Evolutionary conservation across 2,797 vertebrate species (phyloP).

Genomic region (Tapera naevia): DNA sequence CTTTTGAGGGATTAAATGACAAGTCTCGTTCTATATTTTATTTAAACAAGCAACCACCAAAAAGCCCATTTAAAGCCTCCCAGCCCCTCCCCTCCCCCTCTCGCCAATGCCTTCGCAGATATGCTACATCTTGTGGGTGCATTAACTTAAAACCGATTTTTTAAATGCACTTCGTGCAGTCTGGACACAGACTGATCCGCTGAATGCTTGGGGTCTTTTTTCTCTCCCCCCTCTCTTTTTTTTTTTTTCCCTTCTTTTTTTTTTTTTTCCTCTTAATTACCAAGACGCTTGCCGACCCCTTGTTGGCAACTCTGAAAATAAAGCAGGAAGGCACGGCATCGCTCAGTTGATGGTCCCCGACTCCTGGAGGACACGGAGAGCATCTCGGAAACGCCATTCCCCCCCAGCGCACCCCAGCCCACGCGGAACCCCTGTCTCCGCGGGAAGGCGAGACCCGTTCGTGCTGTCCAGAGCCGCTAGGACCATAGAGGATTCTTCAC

Average conservation of each 20-base stretch:
- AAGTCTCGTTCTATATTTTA: slow-evolving; percentile 69
- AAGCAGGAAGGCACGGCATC: background rate
- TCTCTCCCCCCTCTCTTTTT: accelerated
- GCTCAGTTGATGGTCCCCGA: background rate
- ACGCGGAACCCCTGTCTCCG: background rate
- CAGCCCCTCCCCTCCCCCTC: slow-evolving; percentile 64
- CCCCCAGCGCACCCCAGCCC: background rate
- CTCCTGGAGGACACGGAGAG: background rate
- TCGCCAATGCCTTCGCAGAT: slow-evolving; percentile 64
- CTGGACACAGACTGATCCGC: background rate
- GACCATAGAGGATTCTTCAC: background rate
- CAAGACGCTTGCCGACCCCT: background rate
- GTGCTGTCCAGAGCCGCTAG: background rate
- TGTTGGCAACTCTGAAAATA: slow-evolving; percentile 7
- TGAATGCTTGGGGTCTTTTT: background rate
- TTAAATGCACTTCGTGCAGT: slow-evolving; percentile 18
- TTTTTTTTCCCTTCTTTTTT: accelerated
- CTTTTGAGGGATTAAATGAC: slow-evolving; percentile 69
- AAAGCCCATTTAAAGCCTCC: slow-evolving; percentile 52
- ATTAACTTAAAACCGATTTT: slow-evolving; percentile 56
- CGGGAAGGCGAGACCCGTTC: background rate
- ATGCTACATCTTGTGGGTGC: slow-evolving; percentile 54
- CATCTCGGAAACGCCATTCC: background rate
- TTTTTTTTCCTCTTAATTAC: background rate
- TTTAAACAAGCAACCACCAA: slow-evolving; percentile 70